Evolutionary conservation across 2,113 vertebrate genomes (phyloP), one percentile per base, ranked within the genome.

Genomic region (Upupa epops): DNA sequence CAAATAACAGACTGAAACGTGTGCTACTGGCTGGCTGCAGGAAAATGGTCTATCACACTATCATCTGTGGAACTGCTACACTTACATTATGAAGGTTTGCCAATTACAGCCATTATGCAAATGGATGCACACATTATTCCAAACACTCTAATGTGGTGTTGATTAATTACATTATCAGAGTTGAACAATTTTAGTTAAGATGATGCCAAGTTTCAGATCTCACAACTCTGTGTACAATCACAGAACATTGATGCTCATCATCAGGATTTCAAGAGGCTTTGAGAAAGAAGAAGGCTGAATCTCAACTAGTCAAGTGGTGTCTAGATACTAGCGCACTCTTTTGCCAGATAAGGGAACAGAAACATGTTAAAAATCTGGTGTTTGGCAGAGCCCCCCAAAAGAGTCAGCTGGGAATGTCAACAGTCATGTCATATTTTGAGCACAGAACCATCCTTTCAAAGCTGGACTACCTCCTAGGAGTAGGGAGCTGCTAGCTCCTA

Each of bases 111-210:
- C 89, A 92, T 97, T 92, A 94, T 96, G 92, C 90, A 96, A 96
- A 96, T 91, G 90, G 96, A 92, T 51, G 69, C 91, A 92, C 94
- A 86, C 85, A 93, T 96, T 96, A 95, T 95, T 95, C 95, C 94
- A 95, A 95, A 96, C 94, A 90, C 94, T 93, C 89, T 76, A 89
- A 89, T 74, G 82, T 88, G 80, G 75, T 88, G 90, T 93, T 93
- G 92, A 96, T 93, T 97, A 96, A 96, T 95, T 95, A 95, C 89
- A 96, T 96, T 96, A 96, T 96, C 90, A 95, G 80, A 96, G 92
- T 88, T 76, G 94, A 95, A 94, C 77, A 94, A 92, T 94, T 94
- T 73, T 66, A 96, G 86, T 54, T 72, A 94, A 91, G 92, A 92
- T 26, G 72, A 85, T 88, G 90, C 89, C 93, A 92, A 59, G 55